phyloP scores from a whole-genome alignment of 1,140 invertebrate species.

The Aphelenchoides besseyi region DNA sequence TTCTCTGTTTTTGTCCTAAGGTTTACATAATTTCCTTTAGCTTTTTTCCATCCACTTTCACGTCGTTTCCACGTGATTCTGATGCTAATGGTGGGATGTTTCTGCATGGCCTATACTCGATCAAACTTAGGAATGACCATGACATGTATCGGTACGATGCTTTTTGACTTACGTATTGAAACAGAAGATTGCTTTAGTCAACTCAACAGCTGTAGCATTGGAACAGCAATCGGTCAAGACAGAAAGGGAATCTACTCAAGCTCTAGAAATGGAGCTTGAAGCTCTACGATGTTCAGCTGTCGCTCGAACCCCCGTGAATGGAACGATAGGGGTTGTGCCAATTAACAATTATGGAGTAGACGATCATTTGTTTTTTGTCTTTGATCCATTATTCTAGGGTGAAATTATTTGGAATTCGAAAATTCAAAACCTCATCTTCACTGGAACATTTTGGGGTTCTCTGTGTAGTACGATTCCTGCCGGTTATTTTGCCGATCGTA shows the following conservation, averaged over 20 bases:
- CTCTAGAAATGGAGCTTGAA: neutral
- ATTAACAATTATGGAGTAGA: neutral
- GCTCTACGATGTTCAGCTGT: constrained; percentile 9
- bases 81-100: constrained; percentile 27
- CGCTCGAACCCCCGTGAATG: neutral
- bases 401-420: constrained; percentile 14
- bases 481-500: constrained; percentile 28
- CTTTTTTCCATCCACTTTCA: constrained; percentile 29
- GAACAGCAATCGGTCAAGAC: neutral
- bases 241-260: neutral
- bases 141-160: no score
- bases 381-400: constrained; percentile 7
- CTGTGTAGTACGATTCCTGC: constrained; percentile 21
- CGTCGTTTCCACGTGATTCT: constrained; percentile 29
- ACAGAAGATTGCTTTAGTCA: no score
- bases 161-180: neutral
- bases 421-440: constrained; percentile 33
- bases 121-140: constrained; percentile 27
- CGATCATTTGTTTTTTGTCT: neutral
- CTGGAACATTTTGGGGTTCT: constrained; percentile 27
- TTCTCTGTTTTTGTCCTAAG: neutral
- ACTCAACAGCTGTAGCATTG: constrained; percentile 27
- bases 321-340: neutral
- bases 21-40: neutral
- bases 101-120: constrained; percentile 29